Evolutionary conservation across 1,140 invertebrate species (phyloP).

Genomic region (Metopolophium dirhodum): DNA sequence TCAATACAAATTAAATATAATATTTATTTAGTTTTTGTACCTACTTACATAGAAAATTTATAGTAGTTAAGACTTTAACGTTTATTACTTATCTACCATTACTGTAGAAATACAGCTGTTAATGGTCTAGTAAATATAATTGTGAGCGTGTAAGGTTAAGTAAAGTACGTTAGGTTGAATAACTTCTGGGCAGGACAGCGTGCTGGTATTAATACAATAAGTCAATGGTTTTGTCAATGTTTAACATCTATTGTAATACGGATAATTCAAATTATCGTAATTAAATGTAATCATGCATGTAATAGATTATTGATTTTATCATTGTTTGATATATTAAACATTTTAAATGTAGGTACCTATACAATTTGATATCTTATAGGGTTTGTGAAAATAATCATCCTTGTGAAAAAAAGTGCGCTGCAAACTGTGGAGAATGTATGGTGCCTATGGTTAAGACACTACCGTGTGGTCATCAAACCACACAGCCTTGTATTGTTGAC

Average conservation of each 20-base stretch:
- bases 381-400: constrained; percentile 64
- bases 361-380: background rate
- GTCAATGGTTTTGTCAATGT: background rate
- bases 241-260: background rate
- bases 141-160: background rate
- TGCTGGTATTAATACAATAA: background rate
- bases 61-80: no score
- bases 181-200: background rate
- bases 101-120: no score
- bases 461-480: constrained; percentile 64
- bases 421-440: constrained; percentile 64
- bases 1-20: no score
- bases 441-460: constrained; percentile 63
- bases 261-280: background rate
- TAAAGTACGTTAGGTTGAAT: background rate
- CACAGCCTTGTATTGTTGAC: constrained; percentile 63
- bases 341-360: background rate
- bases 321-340: background rate
- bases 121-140: background rate
- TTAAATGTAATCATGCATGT: background rate
- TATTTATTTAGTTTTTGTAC: no score
- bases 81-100: no score
- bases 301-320: background rate
- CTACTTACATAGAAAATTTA: no score
- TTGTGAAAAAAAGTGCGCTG: constrained; percentile 65